Evolutionary conservation across 1,140 invertebrate genomes (phyloP).

Genomic region (Neodiprion fabricii): DNA sequence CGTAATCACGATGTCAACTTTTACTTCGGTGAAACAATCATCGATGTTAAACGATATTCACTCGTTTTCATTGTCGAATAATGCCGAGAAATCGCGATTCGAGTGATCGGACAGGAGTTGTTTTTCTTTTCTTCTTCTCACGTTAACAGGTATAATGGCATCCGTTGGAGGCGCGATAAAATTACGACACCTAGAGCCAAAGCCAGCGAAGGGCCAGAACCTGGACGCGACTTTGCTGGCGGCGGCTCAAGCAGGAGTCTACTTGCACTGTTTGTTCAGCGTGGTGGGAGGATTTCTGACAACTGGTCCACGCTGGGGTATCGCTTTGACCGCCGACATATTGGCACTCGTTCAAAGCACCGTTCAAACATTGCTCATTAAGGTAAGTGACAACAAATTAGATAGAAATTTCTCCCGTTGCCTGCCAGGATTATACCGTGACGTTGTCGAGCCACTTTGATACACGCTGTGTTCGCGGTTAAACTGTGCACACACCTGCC

Average conservation of each 20-base stretch:
- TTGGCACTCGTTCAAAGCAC: conserved; percentile 68
- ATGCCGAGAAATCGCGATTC: too few relatives aligned
- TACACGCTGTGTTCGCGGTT: conserved; percentile 1
- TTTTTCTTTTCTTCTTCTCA: too few relatives aligned
- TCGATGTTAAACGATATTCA: too few relatives aligned
- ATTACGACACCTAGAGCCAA: conserved; percentile 52
- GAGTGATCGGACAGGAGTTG: too few relatives aligned
- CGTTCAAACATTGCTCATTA: conserved; percentile 78
- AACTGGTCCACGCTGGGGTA: conserved; percentile 62
- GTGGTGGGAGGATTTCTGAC: conserved; percentile 81
- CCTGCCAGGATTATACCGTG: neutral
- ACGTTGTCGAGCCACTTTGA: conserved; percentile 9
- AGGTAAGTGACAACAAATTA: conserved; percentile 38
- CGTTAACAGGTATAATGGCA: conserved; percentile 51
- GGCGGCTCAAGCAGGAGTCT: conserved; percentile 86
- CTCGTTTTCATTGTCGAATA: too few relatives aligned
- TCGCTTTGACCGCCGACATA: conserved; percentile 66
- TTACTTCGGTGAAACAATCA: too few relatives aligned
- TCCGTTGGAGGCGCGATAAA: conserved; percentile 53
- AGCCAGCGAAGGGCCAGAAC: conserved; percentile 63
- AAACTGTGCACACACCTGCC: neutral
- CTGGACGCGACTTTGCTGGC: conserved; percentile 86
- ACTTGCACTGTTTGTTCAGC: conserved; percentile 88
- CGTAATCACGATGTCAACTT: too few relatives aligned
- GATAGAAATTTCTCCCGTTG: neutral